Evolutionary conservation across 2,888 invertebrate genomes (phyloP), one percentile per base, ranked within the genome.

Genomic region (Meghimatium bilineatum): DNA sequence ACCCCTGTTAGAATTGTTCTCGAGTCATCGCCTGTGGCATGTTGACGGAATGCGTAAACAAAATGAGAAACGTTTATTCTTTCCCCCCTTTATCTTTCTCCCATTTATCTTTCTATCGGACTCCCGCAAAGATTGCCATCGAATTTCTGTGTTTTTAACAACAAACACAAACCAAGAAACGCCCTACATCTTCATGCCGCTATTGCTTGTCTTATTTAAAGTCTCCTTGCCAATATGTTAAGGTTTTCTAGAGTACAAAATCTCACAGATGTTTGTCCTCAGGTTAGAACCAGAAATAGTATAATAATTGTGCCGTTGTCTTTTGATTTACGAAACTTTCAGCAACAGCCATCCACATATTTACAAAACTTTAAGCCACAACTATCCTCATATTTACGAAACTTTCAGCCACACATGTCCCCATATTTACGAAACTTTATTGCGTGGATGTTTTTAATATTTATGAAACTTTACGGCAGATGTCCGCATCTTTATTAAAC

Each of bases 1-100:
- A 44, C 44, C 44, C 60, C 3, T 12, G 6, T 5, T 34, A 32
- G 20, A 38, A 66, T 44, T n/a, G 63, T 78, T 66, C 66, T 38
- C 69, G 26, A 32, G 71, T 80, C 80, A 80, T 71, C 80, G 80
- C 80, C 71, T n/a, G 17, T 80, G 80, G 80, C 80, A 80, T 80
- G 80, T 80, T 80, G 80, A 80, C 80, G 10, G 56, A 2, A 52
- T 10, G 69, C 0, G 71, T 80, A 80, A 80, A 80, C 80, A 80
- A 52, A 34, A 34, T 6, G 71, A 52, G 71, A 71, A 71, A 69
- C n/a, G 71, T 56, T 80, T 80, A 71, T 56, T 69, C 80, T 34
- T 36, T 69, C 23, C 14, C 29, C 56, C 71, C 44, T 44, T 44
- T 44, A 44, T 44, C 44, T 44, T 44, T 44, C 44, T 5, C 44